Evolutionary conservation across 1,140 invertebrate genomes (phyloP).

Genomic region (Trinorchestia longiramus): DNA sequence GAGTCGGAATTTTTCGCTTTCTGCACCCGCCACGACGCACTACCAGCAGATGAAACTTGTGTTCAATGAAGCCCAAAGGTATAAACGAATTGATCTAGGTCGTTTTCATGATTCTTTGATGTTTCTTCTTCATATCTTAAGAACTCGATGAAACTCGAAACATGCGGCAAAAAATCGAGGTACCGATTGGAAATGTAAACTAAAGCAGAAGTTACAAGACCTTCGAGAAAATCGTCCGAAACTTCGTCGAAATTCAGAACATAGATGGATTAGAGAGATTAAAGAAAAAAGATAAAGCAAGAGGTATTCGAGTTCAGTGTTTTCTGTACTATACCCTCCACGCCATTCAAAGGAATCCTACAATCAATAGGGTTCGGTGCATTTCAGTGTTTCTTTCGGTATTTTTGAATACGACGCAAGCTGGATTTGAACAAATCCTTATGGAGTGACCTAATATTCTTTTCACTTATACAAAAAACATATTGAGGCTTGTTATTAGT

Average conservation of each 20-base stretch:
- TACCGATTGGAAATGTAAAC: neutral
- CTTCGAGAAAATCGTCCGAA: constrained; percentile 68
- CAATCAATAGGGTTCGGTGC: too few species aligned
- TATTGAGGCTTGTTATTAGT: too few species aligned
- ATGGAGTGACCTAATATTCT: too few species aligned
- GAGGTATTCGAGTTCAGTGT: too few species aligned
- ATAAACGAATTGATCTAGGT: constrained; percentile 29
- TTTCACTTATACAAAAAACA: too few species aligned
- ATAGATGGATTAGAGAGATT: too few species aligned
- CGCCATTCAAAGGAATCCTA: too few species aligned
- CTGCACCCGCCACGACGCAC: neutral
- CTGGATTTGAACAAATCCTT: too few species aligned
- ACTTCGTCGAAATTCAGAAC: neutral
- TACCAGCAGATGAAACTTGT: constrained; percentile 27
- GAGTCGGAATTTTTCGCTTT: neutral
- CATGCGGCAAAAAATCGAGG: neutral
- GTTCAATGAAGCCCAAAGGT: constrained; percentile 6
- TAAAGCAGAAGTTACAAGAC: constrained; percentile 79
- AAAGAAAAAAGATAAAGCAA: too few species aligned
- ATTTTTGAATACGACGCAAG: too few species aligned
- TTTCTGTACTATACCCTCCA: too few species aligned
- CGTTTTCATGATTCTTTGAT: constrained; percentile 13
- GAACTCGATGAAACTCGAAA: neutral
- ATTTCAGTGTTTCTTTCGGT: too few species aligned
- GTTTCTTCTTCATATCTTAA: constrained; percentile 9